Conservation (phyloP, 1,140 invertebrate species). For the Cotesia chilonis region DNA sequence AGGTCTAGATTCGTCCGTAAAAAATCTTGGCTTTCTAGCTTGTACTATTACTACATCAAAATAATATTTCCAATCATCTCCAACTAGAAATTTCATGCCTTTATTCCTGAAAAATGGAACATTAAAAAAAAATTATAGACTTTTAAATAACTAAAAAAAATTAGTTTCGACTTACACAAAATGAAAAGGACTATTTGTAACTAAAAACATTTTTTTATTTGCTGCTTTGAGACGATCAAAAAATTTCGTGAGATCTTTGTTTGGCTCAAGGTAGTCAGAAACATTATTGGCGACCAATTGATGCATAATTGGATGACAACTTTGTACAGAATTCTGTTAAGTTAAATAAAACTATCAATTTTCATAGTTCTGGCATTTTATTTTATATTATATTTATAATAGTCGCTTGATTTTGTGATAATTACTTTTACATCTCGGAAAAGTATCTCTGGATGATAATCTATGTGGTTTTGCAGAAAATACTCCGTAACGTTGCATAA, state of each 20-base stretch:
- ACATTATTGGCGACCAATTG: slow-evolving; percentile 82
- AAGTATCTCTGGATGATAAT: slow-evolving; percentile 94
- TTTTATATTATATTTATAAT: too few species aligned
- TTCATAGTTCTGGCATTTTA: too few species aligned
- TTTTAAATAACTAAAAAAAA: slow-evolving; percentile 3
- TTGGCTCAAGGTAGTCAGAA: slow-evolving; percentile 82
- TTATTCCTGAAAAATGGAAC: slow-evolving; percentile 74
- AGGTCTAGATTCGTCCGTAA: slow-evolving; percentile 89
- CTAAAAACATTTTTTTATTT: slow-evolving; percentile 92
- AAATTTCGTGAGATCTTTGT: slow-evolving; percentile 78
- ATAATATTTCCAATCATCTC: slow-evolving; percentile 86
- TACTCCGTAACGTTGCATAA: slow-evolving; percentile 93
- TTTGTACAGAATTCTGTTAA: slow-evolving; percentile 83
- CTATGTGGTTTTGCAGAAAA: slow-evolving; percentile 88
- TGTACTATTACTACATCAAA: slow-evolving; percentile 96
- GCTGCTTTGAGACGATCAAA: slow-evolving; percentile 78
- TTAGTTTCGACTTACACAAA: slow-evolving; percentile 85
- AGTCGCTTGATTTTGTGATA: background rate
- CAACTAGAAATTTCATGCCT: slow-evolving; percentile 91
- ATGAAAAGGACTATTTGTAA: slow-evolving; percentile 95
- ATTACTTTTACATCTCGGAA: slow-evolving; percentile 92
- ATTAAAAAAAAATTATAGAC: background rate
- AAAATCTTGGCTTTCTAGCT: slow-evolving; percentile 95
- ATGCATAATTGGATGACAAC: slow-evolving; percentile 92
- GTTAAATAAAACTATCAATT: background rate